Conservation (phyloP, 2,113 vertebrate species). For the Etheostoma spectabile region DNA sequence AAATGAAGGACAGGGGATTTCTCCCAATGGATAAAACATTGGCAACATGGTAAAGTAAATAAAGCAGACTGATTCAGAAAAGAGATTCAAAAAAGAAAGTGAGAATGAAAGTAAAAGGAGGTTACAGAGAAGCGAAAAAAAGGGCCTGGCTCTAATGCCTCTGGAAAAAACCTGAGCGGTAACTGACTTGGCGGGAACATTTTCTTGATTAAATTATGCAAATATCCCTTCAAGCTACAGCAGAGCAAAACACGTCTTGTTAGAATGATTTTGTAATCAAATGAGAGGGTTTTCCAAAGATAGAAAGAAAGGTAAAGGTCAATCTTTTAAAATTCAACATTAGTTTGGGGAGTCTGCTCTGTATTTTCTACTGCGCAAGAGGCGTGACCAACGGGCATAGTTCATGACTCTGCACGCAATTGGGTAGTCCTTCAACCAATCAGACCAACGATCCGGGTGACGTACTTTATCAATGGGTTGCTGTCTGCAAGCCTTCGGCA, state of each 20-base stretch:
- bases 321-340: no score
- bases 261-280: conserved; percentile 1
- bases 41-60: background rate
- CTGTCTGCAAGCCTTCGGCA: no score
- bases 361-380: no score
- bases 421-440: no score
- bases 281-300: background rate
- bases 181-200: background rate
- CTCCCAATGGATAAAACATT: background rate
- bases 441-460: no score
- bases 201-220: background rate
- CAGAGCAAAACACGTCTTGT: background rate
- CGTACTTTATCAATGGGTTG: no score
- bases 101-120: conserved; percentile 40
- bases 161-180: background rate
- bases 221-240: background rate
- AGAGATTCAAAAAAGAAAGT: conserved; percentile 15
- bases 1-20: background rate
- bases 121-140: background rate
- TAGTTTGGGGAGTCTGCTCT: no score
- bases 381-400: no score
- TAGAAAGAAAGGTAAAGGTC: background rate
- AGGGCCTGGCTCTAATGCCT: background rate
- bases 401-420: no score
- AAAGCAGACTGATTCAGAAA: background rate